A percentile compares a stretch with the other conserved stretches of the same genome.
Evolutionary conservation across 2,888 invertebrate genomes (phyloP).

Genomic region (Andricus quercusramuli): DNA sequence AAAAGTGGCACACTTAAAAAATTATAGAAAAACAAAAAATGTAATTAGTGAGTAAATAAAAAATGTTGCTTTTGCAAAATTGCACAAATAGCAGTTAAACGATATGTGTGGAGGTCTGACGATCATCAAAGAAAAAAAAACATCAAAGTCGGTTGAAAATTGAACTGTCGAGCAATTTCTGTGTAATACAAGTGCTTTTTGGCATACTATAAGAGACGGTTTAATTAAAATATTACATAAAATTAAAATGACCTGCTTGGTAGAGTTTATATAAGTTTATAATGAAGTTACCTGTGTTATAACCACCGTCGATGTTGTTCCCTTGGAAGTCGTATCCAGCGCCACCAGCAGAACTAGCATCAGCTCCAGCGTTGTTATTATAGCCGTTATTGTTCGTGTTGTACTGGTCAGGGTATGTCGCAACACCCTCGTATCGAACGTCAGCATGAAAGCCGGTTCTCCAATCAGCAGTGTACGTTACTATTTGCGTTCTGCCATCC

Average conservation of each 20-base stretch:
- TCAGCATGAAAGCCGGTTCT: constrained; percentile 89
- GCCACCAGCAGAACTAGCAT: constrained; percentile 53
- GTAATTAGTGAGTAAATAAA: too few species aligned
- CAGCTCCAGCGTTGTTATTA: constrained; percentile 57
- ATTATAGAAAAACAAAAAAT: too few species aligned
- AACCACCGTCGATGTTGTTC: constrained; percentile 58
- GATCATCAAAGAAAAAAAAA: too few species aligned
- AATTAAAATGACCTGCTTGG: background rate
- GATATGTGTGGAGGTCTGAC: too few species aligned
- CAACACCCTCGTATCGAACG: constrained; percentile 87
- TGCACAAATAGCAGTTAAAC: too few species aligned
- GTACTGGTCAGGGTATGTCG: constrained; percentile 83
- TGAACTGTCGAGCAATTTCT: too few species aligned
- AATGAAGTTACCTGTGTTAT: constrained; percentile 57
- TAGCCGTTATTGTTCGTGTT: constrained; percentile 62
- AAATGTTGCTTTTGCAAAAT: too few species aligned
- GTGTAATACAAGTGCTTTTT: too few species aligned
- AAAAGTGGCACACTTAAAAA: too few species aligned
- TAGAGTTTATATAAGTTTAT: background rate
- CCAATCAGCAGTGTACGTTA: constrained; percentile 90
- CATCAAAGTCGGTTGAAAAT: too few species aligned
- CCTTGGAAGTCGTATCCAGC: constrained; percentile 54
- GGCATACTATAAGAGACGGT: too few species aligned
- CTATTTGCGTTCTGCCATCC: constrained; percentile 84
- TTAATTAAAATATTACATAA: background rate